These are phyloP conservation scores for Agrochola circellaris DNA, from an alignment of 2,888 invertebrate species.

Conservation along the genomic window DNA sequence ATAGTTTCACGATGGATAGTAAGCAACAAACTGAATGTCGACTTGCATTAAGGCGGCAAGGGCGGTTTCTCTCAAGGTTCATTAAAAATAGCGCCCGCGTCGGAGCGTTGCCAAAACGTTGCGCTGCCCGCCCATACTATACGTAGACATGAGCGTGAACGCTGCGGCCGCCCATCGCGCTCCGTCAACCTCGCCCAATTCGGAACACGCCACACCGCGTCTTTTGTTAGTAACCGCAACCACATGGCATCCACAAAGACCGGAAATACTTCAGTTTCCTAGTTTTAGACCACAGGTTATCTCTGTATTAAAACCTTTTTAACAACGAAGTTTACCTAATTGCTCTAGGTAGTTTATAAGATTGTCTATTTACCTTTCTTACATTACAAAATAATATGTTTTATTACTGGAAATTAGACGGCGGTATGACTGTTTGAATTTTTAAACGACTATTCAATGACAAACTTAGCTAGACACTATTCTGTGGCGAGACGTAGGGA, in stretches of 20 bases:
- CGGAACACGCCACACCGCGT: slow-evolving; percentile 69
- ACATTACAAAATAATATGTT: background rate
- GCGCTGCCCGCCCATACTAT: slow-evolving; percentile 85
- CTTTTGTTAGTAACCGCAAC: slow-evolving; percentile 49
- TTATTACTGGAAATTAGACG: background rate
- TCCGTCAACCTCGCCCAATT: slow-evolving; percentile 80
- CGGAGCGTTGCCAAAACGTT: slow-evolving; percentile 88
- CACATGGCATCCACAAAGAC: slow-evolving; percentile 25
- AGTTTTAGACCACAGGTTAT: background rate
- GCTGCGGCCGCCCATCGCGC: slow-evolving; percentile 74
- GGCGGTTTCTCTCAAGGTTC: slow-evolving; percentile 89
- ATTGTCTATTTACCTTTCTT: background rate
- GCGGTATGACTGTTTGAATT: background rate
- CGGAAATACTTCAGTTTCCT: slow-evolving; percentile 9
- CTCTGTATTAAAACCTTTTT: background rate
- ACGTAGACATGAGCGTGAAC: slow-evolving; percentile 73
- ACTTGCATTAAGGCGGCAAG: slow-evolving; percentile 83
- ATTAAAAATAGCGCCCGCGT: slow-evolving; percentile 85
- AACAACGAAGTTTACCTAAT: background rate
- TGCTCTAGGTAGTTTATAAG: background rate
- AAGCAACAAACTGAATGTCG: slow-evolving; percentile 73
- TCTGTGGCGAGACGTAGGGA: background rate
- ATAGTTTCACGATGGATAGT: slow-evolving; percentile 72
- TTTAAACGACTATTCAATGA: background rate
- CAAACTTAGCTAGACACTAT: background rate